Base-by-base conservation (phyloP, 2,888 invertebrate species). In the Melinaea menophilus region DNA sequence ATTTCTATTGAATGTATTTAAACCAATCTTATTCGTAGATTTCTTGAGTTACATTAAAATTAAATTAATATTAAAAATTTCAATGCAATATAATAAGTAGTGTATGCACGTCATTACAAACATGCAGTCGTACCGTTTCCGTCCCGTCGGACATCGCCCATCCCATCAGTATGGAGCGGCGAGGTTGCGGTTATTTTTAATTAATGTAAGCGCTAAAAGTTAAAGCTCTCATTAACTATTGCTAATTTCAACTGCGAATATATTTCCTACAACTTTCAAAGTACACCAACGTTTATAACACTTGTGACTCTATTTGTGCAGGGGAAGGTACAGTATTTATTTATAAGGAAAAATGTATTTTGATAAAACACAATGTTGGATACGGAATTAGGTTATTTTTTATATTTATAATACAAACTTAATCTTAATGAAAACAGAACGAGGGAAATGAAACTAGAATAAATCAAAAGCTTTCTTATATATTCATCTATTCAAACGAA, bases 181-280 rank as follows among this genome's bases (percentile, higher is more conserved):
- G 73, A 77, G 71, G 73, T 75, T 66, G 77, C 69, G 77, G 76
- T 74, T 76, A 75, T 77, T 78, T 77, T 78, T 75, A 79, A 79
- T 80, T 77, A 79, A 76, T 76, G 69, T 74, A 58, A 62, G 56
- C 47, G 51, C 65, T 62, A 63, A 47, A 63, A 65, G 60, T 65
- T 63, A 56, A 22, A 61, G 56, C 61, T 62, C 64, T 69, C 67
- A 69, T 69, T 67, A 69, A 67, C 63, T 58, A 47, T 67, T 59
- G 65, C 57, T 56, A 61, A 48, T 59, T 62, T 66, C 56, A 51
- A 59, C 59, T 63, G 59, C 46, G 56, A 64, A 66, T n/a, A 46
- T 46, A 46, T 46, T 46, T 46, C 4, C 46, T 46, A 46, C 46
- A 46, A 46, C 12, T 46, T 46, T 46, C 46, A 46, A n/a, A 46